These are phyloP conservation scores for Drosophila quinaria DNA, from an alignment of 2,888 invertebrate species.

Conservation along the genomic window DNA sequence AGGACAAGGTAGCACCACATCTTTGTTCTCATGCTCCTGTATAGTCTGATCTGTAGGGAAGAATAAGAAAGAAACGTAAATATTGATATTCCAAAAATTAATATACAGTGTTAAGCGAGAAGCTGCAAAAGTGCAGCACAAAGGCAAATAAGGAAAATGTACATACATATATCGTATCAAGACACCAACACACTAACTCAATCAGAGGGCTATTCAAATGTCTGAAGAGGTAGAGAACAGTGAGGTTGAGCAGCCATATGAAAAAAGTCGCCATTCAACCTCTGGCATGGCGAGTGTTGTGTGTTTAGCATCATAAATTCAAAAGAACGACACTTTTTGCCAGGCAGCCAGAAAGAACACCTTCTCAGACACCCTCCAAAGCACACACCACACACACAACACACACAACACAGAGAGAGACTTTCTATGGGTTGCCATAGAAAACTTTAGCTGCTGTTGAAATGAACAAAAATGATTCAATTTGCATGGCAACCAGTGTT, in stretches of 20 bases:
- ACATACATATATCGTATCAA: conserved; percentile 3
- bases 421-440: conserved; percentile 40
- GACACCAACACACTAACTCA: conserved; percentile 15
- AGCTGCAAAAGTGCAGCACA: conserved; percentile 59
- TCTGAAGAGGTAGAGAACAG: neutral
- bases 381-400: neutral
- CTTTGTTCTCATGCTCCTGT: conserved; percentile 84
- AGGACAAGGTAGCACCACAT: conserved; percentile 89
- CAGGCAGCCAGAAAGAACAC: conserved; percentile 38
- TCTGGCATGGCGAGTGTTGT: conserved; percentile 42
- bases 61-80: conserved; percentile 6
- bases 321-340: conserved; percentile 66
- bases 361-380: conserved; percentile 25
- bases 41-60: conserved; percentile 83
- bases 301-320: conserved; percentile 67
- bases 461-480: conserved; percentile 67
- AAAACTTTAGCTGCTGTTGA: conserved; percentile 47
- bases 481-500: conserved; percentile 68
- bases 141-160: conserved; percentile 15
- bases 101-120: conserved; percentile 37
- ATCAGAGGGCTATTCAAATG: conserved; percentile 46
- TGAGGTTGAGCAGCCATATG: conserved; percentile 50
- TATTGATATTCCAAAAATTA: conserved; percentile 31
- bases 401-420: neutral
- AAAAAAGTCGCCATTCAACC: conserved; percentile 55